Base-by-base conservation (phyloP, 1,140 invertebrate species). In the Atta texana region DNA sequence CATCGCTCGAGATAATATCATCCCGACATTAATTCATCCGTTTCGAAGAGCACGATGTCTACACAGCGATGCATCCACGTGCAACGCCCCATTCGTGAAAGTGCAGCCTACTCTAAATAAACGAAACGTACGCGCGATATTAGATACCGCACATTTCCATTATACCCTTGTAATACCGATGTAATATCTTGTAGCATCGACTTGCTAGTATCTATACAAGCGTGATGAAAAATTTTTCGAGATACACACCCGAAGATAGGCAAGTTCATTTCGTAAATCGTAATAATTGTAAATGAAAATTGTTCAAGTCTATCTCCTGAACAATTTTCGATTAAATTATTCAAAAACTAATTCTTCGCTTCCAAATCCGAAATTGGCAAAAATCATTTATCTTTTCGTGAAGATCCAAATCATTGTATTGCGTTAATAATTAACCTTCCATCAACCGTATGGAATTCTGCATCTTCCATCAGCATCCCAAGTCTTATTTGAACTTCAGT, bases 1-100 rank as follows among this genome's bases (percentile, higher is more conserved):
- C 55, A 77, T 64, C 78, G 57, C 24, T 14, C 55, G 31, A 74
- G 81, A 82, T 72, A 21, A 34, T 80, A 80, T 80, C 77, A 31
- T 8, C 2, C 34, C 44, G 53, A 57, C 44, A 84, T 84, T 84
- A 72, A 82, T 82, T 75, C 55, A 75, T 74, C 68, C 28, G 31
- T 28, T 28, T 24, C 39, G 44, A 31, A 34, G 34, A 57, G 18
- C 49, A 59, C 21, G 24, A 71, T 12, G n/a, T 76, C 31, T 55
- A 61, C 31, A 57, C 57, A 24, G 28, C 18, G 71, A 63, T 39
- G 34, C 57, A 63, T 77, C 75, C 57, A 64, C 75, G 75, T 63
- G 57, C 75, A 59, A 77, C n/a, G 57, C 16, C 75, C 55, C 14
- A 2, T 64, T 64, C 57, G 55, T n/a, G 21, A 63, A 51, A 77